Evolutionary conservation across 2,888 invertebrate genomes (phyloP), one percentile per base, ranked within the genome.

Genomic region (Agriopis aurantiaria): DNA sequence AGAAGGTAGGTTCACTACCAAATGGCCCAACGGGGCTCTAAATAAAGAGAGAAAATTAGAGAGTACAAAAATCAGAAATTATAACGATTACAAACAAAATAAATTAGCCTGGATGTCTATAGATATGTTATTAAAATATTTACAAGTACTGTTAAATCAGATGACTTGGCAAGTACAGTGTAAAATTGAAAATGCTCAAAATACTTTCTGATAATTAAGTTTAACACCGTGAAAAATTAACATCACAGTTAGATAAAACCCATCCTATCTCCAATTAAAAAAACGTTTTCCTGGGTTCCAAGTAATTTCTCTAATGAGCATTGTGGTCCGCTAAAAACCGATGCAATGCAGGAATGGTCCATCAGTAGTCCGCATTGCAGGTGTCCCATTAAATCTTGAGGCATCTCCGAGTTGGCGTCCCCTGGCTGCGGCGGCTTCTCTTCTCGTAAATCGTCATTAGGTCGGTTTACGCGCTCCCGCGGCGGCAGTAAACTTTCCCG

Each of bases 381-480:
- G 72, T 67, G 75, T 72, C 71, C 73, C 62, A 75, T 75, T 75
- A 75, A 71, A 76, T 68, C 59, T 52, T 68, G 69, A 33, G 58
- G 7, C 17, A 10, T 53, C 53, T n/a, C 41, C 46, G 6, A 65
- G 77, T 77, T 74, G 74, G 74, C 82, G 85, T 81, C 82, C 77
- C 80, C 85, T 83, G 84, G 74, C 75, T 74, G 49, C 33, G 33
- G 33, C 3, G 33, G 74, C 79, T 77, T 79, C 82, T 85, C 72
- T 75, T 64, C 75, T 73, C 77, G 91, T 94, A 94, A 93, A 94
- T 94, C 90, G 90, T 94, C 92, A 94, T 94, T 94, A 93, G 89
- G 80, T 81, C 86, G 88, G 88, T 93, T 92, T 88, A 92, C 86
- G 88, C 65, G 70, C 69, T 91, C 93, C 93, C 94, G 88, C 80